Evolutionary conservation across 2,888 invertebrate species (phyloP).

Genomic region (Conchocele bisecta): DNA sequence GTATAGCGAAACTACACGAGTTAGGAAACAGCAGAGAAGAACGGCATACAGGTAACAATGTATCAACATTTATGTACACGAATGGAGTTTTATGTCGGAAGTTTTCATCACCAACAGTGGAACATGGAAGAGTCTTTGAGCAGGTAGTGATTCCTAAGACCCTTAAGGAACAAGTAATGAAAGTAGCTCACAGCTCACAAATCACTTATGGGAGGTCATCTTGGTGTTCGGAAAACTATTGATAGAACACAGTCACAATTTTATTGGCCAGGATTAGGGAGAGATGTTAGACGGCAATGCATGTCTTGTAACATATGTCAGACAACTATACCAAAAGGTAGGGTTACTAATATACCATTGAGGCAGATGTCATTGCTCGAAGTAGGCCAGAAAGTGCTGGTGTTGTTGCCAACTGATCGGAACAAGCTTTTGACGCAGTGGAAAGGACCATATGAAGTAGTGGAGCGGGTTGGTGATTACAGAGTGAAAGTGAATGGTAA

Average conservation of each 20-base stretch:
- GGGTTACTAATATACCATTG: constrained; percentile 28
- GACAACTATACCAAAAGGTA: constrained; percentile 32
- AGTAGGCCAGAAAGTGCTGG: neutral
- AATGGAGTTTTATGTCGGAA: no score
- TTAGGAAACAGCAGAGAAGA: no score
- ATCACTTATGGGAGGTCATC: no score
- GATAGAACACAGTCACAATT: constrained; percentile 25
- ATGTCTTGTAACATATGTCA: constrained; percentile 40
- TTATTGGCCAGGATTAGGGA: constrained; percentile 39
- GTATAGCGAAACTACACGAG: no score
- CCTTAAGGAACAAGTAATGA: constrained; percentile 19
- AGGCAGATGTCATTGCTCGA: constrained; percentile 45
- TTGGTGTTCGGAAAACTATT: no score
- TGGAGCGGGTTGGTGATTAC: neutral
- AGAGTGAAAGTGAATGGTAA: neutral
- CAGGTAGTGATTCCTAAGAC: constrained; percentile 29
- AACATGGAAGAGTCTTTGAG: no score
- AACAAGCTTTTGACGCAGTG: neutral
- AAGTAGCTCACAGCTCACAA: no score
- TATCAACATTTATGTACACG: no score
- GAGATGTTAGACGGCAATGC: constrained; percentile 35
- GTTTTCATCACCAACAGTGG: no score
- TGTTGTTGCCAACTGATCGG: neutral
- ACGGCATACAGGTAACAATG: no score
- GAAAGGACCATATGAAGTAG: neutral